Evolutionary conservation across 2,888 invertebrate species (phyloP).

Genomic region (Nomada ferruginata): DNA sequence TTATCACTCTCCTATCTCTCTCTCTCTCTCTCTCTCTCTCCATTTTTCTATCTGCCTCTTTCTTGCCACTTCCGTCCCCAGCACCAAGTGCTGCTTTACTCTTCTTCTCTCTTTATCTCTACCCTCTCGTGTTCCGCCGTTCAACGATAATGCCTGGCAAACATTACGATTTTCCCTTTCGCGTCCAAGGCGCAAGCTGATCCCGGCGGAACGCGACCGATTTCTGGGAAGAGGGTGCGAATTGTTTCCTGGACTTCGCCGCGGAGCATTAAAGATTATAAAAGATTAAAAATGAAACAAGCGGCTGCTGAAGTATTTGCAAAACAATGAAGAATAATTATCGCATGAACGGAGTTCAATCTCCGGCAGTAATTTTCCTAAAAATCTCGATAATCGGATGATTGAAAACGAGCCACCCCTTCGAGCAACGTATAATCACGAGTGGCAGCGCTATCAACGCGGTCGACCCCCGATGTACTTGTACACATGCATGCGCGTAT

Average conservation of each 20-base stretch:
- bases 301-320: no score
- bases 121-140: slow-evolving; percentile 55
- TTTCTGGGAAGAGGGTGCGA: slow-evolving; percentile 21
- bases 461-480: neutral
- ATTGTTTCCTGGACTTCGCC: slow-evolving; percentile 5
- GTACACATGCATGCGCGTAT: neutral
- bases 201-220: slow-evolving; percentile 4
- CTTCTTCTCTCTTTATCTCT: slow-evolving; percentile 32
- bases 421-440: neutral
- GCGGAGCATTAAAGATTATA: no score
- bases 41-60: slow-evolving; percentile 14
- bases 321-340: no score
- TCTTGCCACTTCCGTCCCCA: neutral
- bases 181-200: slow-evolving; percentile 16
- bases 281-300: no score
- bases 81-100: no score
- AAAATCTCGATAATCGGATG: neutral
- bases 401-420: neutral
- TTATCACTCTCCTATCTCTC: slow-evolving; percentile 73
- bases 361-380: no score
- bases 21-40: slow-evolving; percentile 29
- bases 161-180: slow-evolving; percentile 62
- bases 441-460: neutral
- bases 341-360: no score
- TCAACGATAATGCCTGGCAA: slow-evolving; percentile 69